Conservation (phyloP, 37 sponge, comb jelly and placozoan species). For the Amphimedon queenslandica region DNA sequence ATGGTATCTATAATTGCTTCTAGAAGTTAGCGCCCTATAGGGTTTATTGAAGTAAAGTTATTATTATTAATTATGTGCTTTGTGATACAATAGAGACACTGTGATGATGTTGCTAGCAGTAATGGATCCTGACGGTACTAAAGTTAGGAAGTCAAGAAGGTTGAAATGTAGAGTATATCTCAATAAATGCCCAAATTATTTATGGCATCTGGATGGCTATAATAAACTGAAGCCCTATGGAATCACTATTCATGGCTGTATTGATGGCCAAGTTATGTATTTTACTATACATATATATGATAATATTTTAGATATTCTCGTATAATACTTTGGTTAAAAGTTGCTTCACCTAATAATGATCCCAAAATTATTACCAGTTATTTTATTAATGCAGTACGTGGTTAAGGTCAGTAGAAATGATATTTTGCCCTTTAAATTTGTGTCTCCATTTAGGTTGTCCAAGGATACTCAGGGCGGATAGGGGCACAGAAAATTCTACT, state of each 20-base stretch:
- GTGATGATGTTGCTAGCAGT: constrained; percentile 14
- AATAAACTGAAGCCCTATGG: too few relatives aligned
- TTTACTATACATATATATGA: background rate
- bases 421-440: background rate
- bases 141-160: background rate
- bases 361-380: constrained; percentile 2
- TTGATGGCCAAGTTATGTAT: too few relatives aligned
- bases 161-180: constrained; percentile 9
- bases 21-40: too few relatives aligned
- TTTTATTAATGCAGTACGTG: background rate
- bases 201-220: constrained; percentile 50
- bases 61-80: background rate
- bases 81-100: constrained; percentile 8
- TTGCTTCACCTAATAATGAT: constrained; percentile 10
- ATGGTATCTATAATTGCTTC: too few relatives aligned
- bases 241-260: too few relatives aligned
- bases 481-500: constrained; percentile 37
- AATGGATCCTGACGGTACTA: constrained; percentile 16
- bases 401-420: background rate
- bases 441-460: constrained; percentile 24
- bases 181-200: constrained; percentile 32
- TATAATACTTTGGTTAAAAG: constrained; percentile 34
- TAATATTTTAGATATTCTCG: constrained; percentile 37
- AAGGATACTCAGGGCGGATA: constrained; percentile 5
- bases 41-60: background rate